Percentiles rank a stretch among this genome's conserved stretches.
phyloP scores from a whole-genome alignment of 2,797 vertebrate genomes.

The Babyrousa celebensis region DNA sequence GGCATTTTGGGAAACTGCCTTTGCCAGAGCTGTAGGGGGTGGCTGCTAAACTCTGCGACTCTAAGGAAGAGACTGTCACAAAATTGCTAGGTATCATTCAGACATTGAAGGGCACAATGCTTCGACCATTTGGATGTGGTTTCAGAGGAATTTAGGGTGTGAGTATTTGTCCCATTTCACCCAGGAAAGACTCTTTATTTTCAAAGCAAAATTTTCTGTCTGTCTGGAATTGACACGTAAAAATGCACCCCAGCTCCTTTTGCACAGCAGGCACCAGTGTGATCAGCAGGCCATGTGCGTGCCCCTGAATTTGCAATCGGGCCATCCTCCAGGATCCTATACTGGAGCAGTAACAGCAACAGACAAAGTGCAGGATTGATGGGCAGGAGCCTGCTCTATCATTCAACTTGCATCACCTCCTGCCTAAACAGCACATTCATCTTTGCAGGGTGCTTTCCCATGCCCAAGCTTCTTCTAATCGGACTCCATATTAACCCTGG shows the following conservation, averaged over 20 bases:
- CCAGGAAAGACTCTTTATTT: conserved; percentile 61
- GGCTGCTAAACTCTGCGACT: conserved; percentile 79
- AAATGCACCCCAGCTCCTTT: background rate
- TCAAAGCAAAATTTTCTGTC: conserved; percentile 57
- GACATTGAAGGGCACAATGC: conserved; percentile 29
- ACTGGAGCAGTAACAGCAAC: background rate
- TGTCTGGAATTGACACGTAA: conserved; percentile 62
- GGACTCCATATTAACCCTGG: conserved; percentile 50
- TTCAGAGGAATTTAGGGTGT: background rate
- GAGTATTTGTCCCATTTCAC: background rate
- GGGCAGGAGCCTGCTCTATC: conserved; percentile 70
- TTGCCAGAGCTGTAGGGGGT: conserved; percentile 77
- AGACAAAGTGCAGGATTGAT: conserved; percentile 27
- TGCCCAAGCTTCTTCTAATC: conserved; percentile 61
- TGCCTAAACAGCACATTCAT: conserved; percentile 61
- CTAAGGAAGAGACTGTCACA: conserved; percentile 53
- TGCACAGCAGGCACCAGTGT: background rate
- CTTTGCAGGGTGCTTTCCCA: conserved; percentile 55
- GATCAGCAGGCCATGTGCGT: conserved; percentile 40
- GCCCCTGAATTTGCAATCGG: conserved; percentile 42
- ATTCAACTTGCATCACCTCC: conserved; percentile 63
- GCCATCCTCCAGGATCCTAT: conserved; percentile 4
- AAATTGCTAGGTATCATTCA: conserved; percentile 33
- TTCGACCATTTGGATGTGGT: background rate
- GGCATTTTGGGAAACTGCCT: conserved; percentile 72